Evolutionary conservation across 2,113 vertebrate species (phyloP).

Genomic region (Pao palembangensis): DNA sequence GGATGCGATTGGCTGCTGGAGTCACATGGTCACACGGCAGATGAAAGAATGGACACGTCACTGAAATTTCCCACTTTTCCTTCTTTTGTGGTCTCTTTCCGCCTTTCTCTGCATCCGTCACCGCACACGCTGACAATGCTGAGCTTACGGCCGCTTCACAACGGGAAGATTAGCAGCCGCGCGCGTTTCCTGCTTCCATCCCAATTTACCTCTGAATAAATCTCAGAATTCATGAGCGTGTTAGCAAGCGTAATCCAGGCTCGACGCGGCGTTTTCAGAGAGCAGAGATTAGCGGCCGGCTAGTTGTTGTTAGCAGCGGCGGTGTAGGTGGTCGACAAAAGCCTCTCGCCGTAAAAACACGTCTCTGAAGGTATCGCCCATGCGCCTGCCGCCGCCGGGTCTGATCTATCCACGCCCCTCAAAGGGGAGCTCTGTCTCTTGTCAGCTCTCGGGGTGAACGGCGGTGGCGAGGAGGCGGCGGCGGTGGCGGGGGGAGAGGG

Average conservation of each 20-base stretch:
- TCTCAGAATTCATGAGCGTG: conserved; percentile 77
- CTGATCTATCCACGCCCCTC: conserved; percentile 73
- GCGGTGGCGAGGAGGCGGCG: conserved; percentile 27
- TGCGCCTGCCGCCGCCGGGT: not conserved
- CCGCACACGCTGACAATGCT: not conserved
- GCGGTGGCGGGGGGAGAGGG: conserved; percentile 9
- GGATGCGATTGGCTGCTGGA: too few relatives aligned
- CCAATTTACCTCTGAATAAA: conserved; percentile 85
- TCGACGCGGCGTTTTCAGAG: conserved; percentile 71
- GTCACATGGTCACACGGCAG: too few relatives aligned
- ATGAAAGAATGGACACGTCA: not conserved
- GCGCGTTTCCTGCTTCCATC: conserved; percentile 84
- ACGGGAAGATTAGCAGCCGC: conserved; percentile 75
- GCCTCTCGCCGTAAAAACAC: conserved; percentile 43
- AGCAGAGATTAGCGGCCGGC: conserved; percentile 72
- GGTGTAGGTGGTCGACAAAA: conserved; percentile 57
- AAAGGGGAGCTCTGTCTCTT: conserved; percentile 67
- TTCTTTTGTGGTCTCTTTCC: not conserved
- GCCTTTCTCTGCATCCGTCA: not conserved
- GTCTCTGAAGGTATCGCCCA: conserved; percentile 12
- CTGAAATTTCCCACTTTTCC: not conserved
- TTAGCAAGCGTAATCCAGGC: conserved; percentile 77
- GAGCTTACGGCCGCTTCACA: not conserved
- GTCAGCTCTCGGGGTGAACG: conserved; percentile 48
- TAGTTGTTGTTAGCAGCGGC: conserved; percentile 66